Percentiles rank a stretch among this genome's conserved stretches.
Conservation (phyloP, 2,888 invertebrate genomes). For the Acanthacorydalis orientalis region DNA sequence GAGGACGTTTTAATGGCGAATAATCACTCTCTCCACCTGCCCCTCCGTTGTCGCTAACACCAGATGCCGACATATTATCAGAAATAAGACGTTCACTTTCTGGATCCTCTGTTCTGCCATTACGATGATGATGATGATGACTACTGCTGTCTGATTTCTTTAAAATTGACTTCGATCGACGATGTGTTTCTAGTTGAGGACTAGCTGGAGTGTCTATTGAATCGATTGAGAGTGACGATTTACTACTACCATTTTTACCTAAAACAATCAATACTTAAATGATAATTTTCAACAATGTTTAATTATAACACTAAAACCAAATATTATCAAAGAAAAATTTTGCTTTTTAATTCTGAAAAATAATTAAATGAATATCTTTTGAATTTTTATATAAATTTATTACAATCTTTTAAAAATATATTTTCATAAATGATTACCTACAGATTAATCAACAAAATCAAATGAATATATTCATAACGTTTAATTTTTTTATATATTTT, state of each 20-base stretch:
- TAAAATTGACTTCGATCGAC: conserved; percentile 57
- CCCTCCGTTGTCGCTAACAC: conserved; percentile 34
- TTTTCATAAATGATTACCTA: too few species aligned
- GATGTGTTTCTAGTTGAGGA: conserved; percentile 45
- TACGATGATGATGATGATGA: conserved; percentile 14
- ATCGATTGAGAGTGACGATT: conserved; percentile 50
- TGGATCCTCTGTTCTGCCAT: conserved; percentile 36
- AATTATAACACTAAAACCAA: too few species aligned
- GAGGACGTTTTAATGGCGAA: conserved; percentile 16
- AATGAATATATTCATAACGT: too few species aligned
- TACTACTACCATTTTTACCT: conserved; percentile 39
- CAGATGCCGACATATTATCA: conserved; percentile 40
- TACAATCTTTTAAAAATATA: too few species aligned
- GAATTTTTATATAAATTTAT: too few species aligned
- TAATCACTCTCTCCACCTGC: conserved; percentile 17
- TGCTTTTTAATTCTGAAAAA: too few species aligned
- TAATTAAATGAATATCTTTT: too few species aligned
- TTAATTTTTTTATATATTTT: too few species aligned
- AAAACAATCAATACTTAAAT: conserved; percentile 6
- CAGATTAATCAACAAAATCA: too few species aligned
- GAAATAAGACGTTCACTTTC: conserved; percentile 60
- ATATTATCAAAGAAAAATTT: too few species aligned
- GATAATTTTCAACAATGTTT: not conserved
- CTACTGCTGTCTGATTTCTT: conserved; percentile 53
- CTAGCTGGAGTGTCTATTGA: conserved; percentile 46